Evolutionary conservation across 2,888 invertebrate genomes (phyloP).

Genomic region (Standfussiana lucernea): DNA sequence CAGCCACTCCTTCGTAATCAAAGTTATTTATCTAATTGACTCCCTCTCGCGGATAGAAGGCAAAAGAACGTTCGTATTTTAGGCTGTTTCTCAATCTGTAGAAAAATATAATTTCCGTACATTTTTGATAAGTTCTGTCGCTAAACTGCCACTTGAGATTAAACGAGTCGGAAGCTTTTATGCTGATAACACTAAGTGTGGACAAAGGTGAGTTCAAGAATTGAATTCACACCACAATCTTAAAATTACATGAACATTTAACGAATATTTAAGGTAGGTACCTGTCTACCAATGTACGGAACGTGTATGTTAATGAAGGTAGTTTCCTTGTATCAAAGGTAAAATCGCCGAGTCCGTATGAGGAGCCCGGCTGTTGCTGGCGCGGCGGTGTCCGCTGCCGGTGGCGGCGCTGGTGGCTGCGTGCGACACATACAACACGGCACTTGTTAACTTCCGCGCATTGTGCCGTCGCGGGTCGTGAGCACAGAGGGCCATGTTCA

Average conservation of each 20-base stretch:
- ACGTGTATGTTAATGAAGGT: conserved; percentile 24
- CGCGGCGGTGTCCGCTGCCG: neutral
- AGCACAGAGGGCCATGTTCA: neutral
- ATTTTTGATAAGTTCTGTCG: too few relatives aligned
- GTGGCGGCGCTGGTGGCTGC: neutral
- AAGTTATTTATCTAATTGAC: neutral
- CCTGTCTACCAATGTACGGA: neutral
- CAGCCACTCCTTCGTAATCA: neutral
- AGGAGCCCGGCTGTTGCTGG: neutral
- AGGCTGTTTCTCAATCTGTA: too few relatives aligned
- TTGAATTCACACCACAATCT: conserved; percentile 8
- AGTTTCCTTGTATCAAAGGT: neutral
- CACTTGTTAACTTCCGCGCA: conserved; percentile 17
- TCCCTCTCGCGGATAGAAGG: neutral
- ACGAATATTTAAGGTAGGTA: conserved; percentile 16
- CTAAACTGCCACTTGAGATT: too few relatives aligned
- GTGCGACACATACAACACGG: neutral
- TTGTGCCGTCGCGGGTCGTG: conserved; percentile 6
- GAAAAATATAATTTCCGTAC: too few relatives aligned
- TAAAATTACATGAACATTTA: neutral
- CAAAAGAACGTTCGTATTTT: too few relatives aligned
- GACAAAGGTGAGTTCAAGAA: conserved; percentile 13
- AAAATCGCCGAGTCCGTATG: conserved; percentile 1
- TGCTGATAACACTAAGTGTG: neutral
- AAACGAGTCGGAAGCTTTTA: neutral